phyloP scores from a whole-genome alignment of 2,888 invertebrate genomes.

The Amiota mariae region DNA sequence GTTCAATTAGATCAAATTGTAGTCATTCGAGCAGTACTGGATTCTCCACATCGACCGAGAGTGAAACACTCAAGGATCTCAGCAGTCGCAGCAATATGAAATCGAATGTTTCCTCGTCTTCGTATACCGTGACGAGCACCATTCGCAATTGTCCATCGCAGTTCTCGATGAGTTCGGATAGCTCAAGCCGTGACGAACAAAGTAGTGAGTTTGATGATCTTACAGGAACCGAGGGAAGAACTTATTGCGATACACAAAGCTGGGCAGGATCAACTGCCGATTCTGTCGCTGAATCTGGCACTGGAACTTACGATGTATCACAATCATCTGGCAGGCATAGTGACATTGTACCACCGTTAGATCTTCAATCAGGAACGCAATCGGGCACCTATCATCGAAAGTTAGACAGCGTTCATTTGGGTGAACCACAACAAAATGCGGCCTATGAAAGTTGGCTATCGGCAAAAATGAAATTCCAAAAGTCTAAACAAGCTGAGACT shows the following conservation, averaged over 20 bases:
- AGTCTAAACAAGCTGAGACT: slow-evolving; percentile 34
- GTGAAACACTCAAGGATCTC: slow-evolving; percentile 38
- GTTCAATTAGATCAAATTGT: neutral
- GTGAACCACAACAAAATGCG: slow-evolving; percentile 45
- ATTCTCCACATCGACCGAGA: slow-evolving; percentile 31
- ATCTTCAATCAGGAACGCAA: slow-evolving; percentile 54
- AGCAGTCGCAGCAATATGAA: slow-evolving; percentile 47
- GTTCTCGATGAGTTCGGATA: slow-evolving; percentile 1
- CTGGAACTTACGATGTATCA: slow-evolving; percentile 22
- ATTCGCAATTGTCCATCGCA: neutral
- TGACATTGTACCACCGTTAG: slow-evolving; percentile 59
- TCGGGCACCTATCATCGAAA: slow-evolving; percentile 47
- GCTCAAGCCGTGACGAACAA: slow-evolving; percentile 44
- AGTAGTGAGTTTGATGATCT: slow-evolving; percentile 29
- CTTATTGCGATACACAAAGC: slow-evolving; percentile 23
- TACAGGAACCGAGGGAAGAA: slow-evolving; percentile 7
- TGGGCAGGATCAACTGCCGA: slow-evolving; percentile 33
- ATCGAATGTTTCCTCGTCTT: neutral
- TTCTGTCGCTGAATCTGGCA: neutral
- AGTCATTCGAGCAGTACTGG: slow-evolving; percentile 24
- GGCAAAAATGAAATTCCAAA: slow-evolving; percentile 57
- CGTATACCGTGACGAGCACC: neutral
- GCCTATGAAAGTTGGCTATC: slow-evolving; percentile 69
- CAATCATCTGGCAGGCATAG: slow-evolving; percentile 43
- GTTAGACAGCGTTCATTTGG: slow-evolving; percentile 30